phyloP scores from a whole-genome alignment of 2,797 vertebrate species.

The Sebastes matsubarae region DNA sequence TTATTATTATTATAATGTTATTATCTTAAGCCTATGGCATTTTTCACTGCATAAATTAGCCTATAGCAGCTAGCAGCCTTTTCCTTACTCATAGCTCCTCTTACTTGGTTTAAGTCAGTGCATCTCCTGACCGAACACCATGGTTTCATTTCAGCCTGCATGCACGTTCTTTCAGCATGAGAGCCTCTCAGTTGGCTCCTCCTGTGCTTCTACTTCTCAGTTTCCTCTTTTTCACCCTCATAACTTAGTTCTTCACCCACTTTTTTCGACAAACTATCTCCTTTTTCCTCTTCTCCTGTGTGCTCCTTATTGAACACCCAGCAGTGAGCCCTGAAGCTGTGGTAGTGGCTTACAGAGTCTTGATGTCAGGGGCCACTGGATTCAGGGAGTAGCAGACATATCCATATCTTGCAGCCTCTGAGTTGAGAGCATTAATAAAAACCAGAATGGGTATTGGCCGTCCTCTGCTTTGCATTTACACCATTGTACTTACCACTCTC shows the following conservation, averaged over 20 bases:
- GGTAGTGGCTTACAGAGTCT: background rate
- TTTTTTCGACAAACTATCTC: background rate
- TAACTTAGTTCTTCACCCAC: background rate
- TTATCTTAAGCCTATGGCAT: background rate
- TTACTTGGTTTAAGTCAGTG: background rate
- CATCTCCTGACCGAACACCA: background rate
- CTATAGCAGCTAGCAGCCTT: background rate
- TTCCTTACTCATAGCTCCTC: background rate
- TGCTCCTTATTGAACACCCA: background rate
- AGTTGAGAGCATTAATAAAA: slow-evolving; percentile 20
- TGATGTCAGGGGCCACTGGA: slow-evolving; percentile 25
- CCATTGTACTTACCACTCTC: background rate
- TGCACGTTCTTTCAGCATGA: background rate
- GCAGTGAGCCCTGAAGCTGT: slow-evolving; percentile 1
- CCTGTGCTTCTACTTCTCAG: background rate
- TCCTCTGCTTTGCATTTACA: slow-evolving; percentile 23
- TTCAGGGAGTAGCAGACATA: background rate
- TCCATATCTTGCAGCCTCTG: slow-evolving; percentile 12
- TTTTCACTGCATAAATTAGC: background rate
- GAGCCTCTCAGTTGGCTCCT: background rate
- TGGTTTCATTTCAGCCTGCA: background rate
- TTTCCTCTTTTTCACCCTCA: background rate
- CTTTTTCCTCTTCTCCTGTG: background rate
- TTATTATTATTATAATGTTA: no score
- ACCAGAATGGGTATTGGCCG: background rate